Evolutionary conservation across 2,888 invertebrate genomes (phyloP).

Genomic region (Cantharis nigra): DNA sequence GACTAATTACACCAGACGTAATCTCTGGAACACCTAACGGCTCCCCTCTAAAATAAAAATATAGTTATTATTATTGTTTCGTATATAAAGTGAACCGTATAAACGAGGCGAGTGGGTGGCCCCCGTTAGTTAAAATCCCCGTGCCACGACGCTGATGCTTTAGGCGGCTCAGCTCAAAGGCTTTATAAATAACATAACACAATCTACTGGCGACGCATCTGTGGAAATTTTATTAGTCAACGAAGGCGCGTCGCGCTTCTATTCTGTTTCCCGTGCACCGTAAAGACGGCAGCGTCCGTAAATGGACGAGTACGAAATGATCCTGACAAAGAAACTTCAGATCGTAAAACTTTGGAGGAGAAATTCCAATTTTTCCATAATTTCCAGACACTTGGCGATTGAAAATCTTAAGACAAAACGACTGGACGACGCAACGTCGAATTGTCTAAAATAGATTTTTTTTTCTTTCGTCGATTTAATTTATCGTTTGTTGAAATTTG

Average conservation of each 20-base stretch:
- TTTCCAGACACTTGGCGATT: not conserved
- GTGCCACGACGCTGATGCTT: constrained; percentile 38
- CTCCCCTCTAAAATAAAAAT: not conserved
- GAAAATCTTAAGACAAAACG: not conserved
- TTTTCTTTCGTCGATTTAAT: not conserved
- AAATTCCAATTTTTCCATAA: not conserved
- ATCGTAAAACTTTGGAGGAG: not conserved
- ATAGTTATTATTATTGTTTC: constrained; percentile 25
- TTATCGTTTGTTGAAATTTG: constrained; percentile 5
- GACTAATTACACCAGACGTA: not conserved
- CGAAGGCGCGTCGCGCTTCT: constrained; percentile 38
- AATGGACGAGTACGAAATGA: constrained; percentile 21
- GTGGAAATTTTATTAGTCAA: constrained; percentile 54
- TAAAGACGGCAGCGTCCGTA: constrained; percentile 21
- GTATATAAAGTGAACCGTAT: constrained; percentile 31
- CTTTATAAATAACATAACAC: constrained; percentile 54
- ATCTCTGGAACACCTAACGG: not conserved
- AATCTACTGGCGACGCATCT: constrained; percentile 52
- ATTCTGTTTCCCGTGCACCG: constrained; percentile 21
- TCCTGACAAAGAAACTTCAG: constrained; percentile 14
- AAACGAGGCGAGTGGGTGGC: constrained; percentile 35
- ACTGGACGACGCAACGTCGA: not conserved
- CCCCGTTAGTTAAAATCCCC: constrained; percentile 34
- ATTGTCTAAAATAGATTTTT: not conserved
- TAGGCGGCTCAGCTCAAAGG: constrained; percentile 43